phyloP scores from a whole-genome alignment of 2,797 vertebrate genomes.

The Yasuhikotakia modesta region DNA sequence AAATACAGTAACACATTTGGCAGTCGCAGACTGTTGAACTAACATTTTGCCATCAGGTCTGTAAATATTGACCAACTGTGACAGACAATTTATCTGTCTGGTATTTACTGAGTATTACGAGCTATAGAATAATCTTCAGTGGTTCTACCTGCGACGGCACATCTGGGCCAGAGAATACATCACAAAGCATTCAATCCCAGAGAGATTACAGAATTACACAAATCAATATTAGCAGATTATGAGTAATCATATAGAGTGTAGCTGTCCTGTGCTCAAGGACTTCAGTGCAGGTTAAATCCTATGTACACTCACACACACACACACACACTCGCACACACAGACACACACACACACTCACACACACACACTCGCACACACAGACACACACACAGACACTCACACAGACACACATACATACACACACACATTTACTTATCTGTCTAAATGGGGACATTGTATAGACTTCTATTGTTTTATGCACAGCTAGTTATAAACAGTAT shows the following conservation, averaged over 20 bases:
- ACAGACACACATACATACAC: too few relatives aligned
- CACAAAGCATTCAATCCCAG: constrained; percentile 32
- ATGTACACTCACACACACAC: neutral
- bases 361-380: too few relatives aligned
- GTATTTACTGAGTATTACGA: constrained; percentile 42
- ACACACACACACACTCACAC: too few relatives aligned
- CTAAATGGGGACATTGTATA: too few relatives aligned
- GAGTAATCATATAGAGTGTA: constrained; percentile 33
- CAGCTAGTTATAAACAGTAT: too few relatives aligned
- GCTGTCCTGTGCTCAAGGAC: constrained; percentile 2
- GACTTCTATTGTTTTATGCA: too few relatives aligned
- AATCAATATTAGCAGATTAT: constrained; percentile 49
- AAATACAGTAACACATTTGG: too few relatives aligned
- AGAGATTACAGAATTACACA: constrained; percentile 45
- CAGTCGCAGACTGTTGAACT: constrained; percentile 18
- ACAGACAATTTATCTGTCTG: constrained; percentile 38
- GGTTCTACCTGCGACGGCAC: constrained; percentile 29
- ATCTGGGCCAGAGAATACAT: constrained; percentile 36
- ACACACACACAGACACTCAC: too few relatives aligned
- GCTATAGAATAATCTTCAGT: constrained; percentile 34
- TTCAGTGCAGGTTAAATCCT: constrained; percentile 8
- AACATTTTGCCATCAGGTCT: constrained; percentile 43
- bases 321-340: too few relatives aligned
- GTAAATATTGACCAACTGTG: constrained; percentile 45
- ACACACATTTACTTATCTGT: too few relatives aligned